Base-by-base conservation (phyloP, 2,888 invertebrate genomes). In the Thymelicus lineola region DNA sequence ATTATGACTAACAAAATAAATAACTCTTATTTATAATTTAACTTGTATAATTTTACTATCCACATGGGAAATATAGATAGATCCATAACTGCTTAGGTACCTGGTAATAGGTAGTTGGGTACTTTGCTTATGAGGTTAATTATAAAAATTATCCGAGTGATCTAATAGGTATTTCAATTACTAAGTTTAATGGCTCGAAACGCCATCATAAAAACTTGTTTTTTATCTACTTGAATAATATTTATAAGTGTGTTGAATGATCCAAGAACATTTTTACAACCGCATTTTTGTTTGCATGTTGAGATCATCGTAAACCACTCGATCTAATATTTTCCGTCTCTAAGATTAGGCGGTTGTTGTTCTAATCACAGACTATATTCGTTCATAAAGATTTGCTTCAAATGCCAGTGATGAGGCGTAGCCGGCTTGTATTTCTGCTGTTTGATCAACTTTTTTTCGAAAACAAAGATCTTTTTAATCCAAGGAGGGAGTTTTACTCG, bases 1-100 rank as follows among this genome's bases (percentile, higher is more conserved):
- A 65, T 15, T 20, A 7, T 42, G 5, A 35, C 28, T 35, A 57
- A 57, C 35, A 65, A 57, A 65, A 67, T 65, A 67, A 61, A 66
- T 61, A 20, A 12, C 20, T 28, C 28, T 28, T 28, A 28, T 28
- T 6, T 17, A 50, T 9, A 50, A 9, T 50, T 20, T 53, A 6
- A 28, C 1, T 28, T 28, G 28, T 28, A 0, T 20, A 20, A 20
- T 53, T n/a, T n/a, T n/a, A n/a, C n/a, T 20, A 20, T 12, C 53
- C 50, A 17, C 46, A 48, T 48, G 15, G 17, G 10, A 9, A 7
- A 20, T 28, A 28, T 28, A 28, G 28, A 28, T 28, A 28, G 28
- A 28, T 28, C 28, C 28, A 5, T 28, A 28, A 20, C 20, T 20
- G 3, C n/a, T n/a, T n/a, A n/a, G n/a, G n/a, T n/a, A n/a, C 20